Evolutionary conservation across 2,797 vertebrate genomes (phyloP).

Genomic region (Schizothorax lantsangensis): DNA sequence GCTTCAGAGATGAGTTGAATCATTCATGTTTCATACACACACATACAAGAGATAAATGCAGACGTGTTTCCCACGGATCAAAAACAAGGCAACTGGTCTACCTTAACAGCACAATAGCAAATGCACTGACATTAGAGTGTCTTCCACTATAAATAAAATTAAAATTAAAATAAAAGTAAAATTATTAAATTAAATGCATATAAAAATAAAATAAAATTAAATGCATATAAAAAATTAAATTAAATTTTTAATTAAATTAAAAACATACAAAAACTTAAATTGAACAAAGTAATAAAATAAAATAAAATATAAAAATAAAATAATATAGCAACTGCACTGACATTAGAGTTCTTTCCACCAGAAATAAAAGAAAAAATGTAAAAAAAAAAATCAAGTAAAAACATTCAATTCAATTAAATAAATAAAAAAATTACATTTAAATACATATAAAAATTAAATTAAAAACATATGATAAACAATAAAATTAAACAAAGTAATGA

Average conservation of each 20-base stretch:
- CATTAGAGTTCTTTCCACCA: too few species aligned
- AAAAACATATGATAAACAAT: too few species aligned
- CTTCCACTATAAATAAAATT: not conserved
- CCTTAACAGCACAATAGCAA: not conserved
- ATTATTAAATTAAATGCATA: not conserved
- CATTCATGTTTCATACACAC: not conserved
- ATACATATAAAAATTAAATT: too few species aligned
- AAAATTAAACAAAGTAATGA: too few species aligned
- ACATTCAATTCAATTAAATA: not conserved
- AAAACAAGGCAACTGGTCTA: conserved; percentile 2
- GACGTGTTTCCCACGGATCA: not conserved
- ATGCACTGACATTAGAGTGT: not conserved
- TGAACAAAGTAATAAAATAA: not conserved
- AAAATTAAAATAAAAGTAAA: too few species aligned
- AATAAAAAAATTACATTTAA: too few species aligned
- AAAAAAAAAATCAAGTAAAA: not conserved
- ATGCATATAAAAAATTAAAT: not conserved
- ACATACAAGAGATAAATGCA: not conserved
- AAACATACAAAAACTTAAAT: not conserved
- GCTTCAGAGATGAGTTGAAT: conserved; percentile 5
- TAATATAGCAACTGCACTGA: too few species aligned
- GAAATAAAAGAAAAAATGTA: not conserved
- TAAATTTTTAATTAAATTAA: not conserved
- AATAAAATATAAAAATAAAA: not conserved
- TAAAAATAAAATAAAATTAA: not conserved